Evolutionary conservation across 2,888 invertebrate species (phyloP).

Genomic region (Platycheirus albimanus): DNA sequence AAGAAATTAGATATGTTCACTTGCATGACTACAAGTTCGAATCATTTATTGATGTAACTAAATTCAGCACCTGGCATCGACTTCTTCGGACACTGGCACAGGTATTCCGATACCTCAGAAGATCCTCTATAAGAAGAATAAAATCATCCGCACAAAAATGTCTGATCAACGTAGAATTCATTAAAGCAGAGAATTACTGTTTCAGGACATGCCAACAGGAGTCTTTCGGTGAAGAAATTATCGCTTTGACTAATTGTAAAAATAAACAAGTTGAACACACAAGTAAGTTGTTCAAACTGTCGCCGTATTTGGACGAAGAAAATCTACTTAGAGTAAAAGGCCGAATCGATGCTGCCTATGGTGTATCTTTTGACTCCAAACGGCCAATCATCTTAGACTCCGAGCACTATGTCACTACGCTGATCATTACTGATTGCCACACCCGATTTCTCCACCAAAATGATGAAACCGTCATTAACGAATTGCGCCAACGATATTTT

Average conservation of each 20-base stretch:
- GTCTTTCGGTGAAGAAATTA: not conserved
- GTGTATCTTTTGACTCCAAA: too few relatives aligned
- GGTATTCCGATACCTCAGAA: not conserved
- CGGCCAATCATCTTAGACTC: too few relatives aligned
- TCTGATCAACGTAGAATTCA: not conserved
- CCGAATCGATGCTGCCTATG: too few relatives aligned
- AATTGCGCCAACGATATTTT: not conserved
- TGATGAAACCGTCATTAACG: not conserved
- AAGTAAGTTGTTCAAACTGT: slow-evolving; percentile 25
- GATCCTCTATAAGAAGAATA: not conserved
- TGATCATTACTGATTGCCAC: too few relatives aligned
- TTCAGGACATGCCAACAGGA: too few relatives aligned
- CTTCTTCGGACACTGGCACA: not conserved
- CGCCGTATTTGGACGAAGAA: slow-evolving; percentile 48
- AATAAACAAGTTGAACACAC: slow-evolving; percentile 4
- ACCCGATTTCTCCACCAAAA: too few relatives aligned
- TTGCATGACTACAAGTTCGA: not conserved
- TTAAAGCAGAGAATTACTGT: slow-evolving; percentile 15
- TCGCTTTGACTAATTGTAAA: not conserved
- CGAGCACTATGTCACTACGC: too few relatives aligned
- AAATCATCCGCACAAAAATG: not conserved
- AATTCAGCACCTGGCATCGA: not conserved
- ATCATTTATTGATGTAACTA: not conserved
- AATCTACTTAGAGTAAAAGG: too few relatives aligned
- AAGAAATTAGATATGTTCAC: not conserved